Percentiles rank a stretch among this genome's conserved stretches.
These are phyloP conservation scores for Sarcophaga carnaria DNA, from an alignment of 2,888 invertebrate species.

Conservation along the genomic window DNA sequence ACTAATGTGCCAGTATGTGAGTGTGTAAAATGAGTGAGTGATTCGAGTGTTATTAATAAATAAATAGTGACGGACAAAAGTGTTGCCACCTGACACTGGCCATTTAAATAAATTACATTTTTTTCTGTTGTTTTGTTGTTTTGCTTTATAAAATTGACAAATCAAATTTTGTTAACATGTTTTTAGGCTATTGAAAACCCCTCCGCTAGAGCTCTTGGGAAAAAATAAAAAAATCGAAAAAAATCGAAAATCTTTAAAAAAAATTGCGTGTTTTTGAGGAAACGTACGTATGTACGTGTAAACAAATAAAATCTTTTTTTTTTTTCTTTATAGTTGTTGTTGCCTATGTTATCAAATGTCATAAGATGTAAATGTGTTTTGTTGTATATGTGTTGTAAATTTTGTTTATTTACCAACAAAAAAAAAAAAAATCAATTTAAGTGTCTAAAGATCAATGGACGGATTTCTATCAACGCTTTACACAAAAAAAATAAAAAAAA, in stretches of 20 bases:
- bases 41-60: conserved; percentile 7
- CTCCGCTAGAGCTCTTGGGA: not conserved
- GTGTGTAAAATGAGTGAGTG: not conserved
- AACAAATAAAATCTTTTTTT: conserved; percentile 45
- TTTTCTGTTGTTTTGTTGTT: too few relatives aligned
- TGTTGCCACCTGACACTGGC: conserved; percentile 58
- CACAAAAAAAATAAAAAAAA: not conserved
- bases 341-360: conserved; percentile 32
- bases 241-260: conserved; percentile 5
- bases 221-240: conserved; percentile 22
- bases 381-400: not conserved
- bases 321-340: not conserved
- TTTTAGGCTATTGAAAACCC: conserved; percentile 56
- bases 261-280: conserved; percentile 45
- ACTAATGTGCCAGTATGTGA: conserved; percentile 13
- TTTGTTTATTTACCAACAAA: not conserved
- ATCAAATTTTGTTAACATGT: conserved; percentile 42
- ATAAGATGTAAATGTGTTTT: conserved; percentile 21
- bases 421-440: not conserved
- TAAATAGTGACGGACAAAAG: conserved; percentile 9
- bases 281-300: not conserved
- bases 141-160: not conserved
- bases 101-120: not conserved
- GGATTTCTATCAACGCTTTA: not conserved
- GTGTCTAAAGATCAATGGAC: not conserved